Conservation (phyloP, 2,888 invertebrate genomes). For the Drosophila nr. fundita region DNA sequence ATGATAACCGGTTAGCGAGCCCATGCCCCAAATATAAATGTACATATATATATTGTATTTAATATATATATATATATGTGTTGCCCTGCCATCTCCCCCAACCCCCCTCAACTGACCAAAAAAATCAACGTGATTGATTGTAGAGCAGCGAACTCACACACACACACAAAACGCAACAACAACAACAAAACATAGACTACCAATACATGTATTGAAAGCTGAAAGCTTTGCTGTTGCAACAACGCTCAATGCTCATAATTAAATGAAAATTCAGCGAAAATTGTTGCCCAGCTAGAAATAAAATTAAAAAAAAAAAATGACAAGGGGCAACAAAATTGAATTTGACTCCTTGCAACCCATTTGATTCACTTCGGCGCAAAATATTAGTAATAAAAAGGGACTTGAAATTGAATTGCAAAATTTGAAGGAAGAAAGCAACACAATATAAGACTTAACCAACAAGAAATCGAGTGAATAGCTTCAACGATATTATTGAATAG, state of each 20-base stretch:
- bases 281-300: neutral
- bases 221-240: slow-evolving; percentile 45
- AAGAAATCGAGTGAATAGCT: neutral
- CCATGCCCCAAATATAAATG: slow-evolving; percentile 4
- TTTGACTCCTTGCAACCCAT: slow-evolving; percentile 52
- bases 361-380: slow-evolving; percentile 11
- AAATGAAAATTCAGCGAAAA: slow-evolving; percentile 53
- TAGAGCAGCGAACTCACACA: slow-evolving; percentile 1
- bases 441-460: neutral
- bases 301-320: neutral
- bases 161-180: neutral
- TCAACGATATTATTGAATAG: slow-evolving; percentile 10
- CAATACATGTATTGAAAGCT: no score
- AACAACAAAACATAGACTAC: neutral
- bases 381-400: neutral
- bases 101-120: neutral
- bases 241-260: slow-evolving; percentile 54
- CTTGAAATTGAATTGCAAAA: slow-evolving; percentile 25
- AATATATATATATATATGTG: neutral
- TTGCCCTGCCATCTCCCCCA: neutral
- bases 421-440: neutral
- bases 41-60: neutral
- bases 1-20: slow-evolving; percentile 48
- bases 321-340: slow-evolving; percentile 41
- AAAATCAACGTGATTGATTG: slow-evolving; percentile 59